Base-by-base conservation (phyloP, 2,797 vertebrate genomes). In the Hippocampus kuda region DNA sequence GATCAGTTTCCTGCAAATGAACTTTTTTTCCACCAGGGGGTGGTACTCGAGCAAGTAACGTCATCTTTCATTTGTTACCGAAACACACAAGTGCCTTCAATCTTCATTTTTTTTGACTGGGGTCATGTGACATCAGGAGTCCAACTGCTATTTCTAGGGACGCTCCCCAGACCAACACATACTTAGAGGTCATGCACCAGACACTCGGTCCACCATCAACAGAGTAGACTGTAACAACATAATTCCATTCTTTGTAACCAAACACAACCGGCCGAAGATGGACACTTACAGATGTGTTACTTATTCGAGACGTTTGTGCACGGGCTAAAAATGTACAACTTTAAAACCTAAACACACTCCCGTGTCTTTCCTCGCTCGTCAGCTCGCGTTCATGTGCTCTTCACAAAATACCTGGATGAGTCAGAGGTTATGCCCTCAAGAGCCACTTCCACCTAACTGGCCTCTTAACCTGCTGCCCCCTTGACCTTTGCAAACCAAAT, bases 391-490 rank as follows among this genome's bases (percentile, higher is more conserved):
- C 10, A 72, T 38, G 12, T 48, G 26, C 15, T 18, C 48, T 22
- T 66, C 66, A 34, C 22, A 38, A 57, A 56, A 38, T 56, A 54
- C 65, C 11, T 56, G 74, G 69, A 56, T 68, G 75, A 73, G 67
- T 68, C 70, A 42, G 66, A 75, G 69, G 46, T 79, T 62, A 46
- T n/a, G 48, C 76, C 71, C 75, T 83, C 9, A 38, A 71, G 62
- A 75, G 59, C 74, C 77, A 75, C 73, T 83, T 83, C 75, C 69
- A 77, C 30, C 67, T 71, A 67, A 70, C 73, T 72, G 74, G 75
- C 67, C 73, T 75, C 81, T 83, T 84, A 85, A 84, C 82, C 75
- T 70, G 57, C 51, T 79, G 73, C 71, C 74, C 76, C 41, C 56
- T 34, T 15, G 57, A 82, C 79, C 68, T 75, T 64, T 66, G 54